Evolutionary conservation across 2,888 invertebrate genomes (phyloP), one percentile per base, ranked within the genome.

Genomic region (Drosophila merina): DNA sequence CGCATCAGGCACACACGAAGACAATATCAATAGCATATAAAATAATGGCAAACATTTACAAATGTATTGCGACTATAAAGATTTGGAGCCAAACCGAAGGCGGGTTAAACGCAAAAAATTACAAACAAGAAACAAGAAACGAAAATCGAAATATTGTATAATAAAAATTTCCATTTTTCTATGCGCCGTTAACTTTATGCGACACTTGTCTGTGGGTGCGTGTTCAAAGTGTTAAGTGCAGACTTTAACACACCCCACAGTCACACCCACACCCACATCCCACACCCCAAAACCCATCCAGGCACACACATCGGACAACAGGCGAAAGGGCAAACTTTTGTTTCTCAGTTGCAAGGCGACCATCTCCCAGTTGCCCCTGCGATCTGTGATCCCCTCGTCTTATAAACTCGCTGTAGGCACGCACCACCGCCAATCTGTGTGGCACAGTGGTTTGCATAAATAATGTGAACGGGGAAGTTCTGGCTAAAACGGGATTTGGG

Each of bases 121-220:
- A 30, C 40, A 52, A 50, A 67, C 51, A 49, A 63, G 60, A 52
- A 50, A 67, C 51, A 49, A 63, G 60, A 76, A 72, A 49, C 51
- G 56, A 67, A 71, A 74, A 85, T 78, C 74, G 74, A 75, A 88
- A 86, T 20, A 20, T 20, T 20, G 20, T 84, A 74, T 83, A 86
- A 84, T 84, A 84, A 86, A 88, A 88, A 75, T 86, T 83, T 76
- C 70, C 76, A 84, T 84, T 83, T 88, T 86, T 80, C 86, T 74
- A 83, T 86, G 78, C 80, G 72, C 84, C 74, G 76, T 88, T 84
- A 84, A 88, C 88, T 84, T 84, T 84, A 86, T 88, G 86, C 76
- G 84, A 88, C 88, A 86, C 73, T 84, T 88, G 84, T 84, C 81
- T 72, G 14, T 79, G 76, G 76, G 84, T 76, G 87, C 69, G 85